Evolutionary conservation across 35 echinoderm and acorn worm species (phyloP), one percentile per base, ranked within the genome.

Genomic region (Apostichopus parvimensis): DNA sequence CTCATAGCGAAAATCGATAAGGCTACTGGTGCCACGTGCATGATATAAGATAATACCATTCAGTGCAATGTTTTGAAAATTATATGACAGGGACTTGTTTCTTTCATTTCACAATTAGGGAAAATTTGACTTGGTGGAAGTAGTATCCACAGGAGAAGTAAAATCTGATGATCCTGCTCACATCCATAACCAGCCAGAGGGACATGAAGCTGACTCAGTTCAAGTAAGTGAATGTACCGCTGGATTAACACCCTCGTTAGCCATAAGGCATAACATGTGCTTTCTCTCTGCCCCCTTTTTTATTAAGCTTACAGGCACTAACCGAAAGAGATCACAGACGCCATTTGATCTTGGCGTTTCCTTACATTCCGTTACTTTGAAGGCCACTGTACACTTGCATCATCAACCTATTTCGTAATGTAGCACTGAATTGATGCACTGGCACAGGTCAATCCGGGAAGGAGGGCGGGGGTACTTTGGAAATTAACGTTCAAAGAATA

Each of bases 81-180:
- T 23, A 56, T 13, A 11, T 45, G 7, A 45, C 34, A 45, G 34
- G 25, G 11, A 22, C 55, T 85, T 85, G 11, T n/a, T 9, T 11
- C 53, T 85, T 53, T 85, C 20, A 6, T 21, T 85, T 56, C 21
- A 13, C 34, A 45, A 56, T 54, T 54, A 85, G 82, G 12, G 82
- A 53, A 9, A 85, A n/a, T 85, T 54, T 54, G 82, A 53, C 13
- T 85, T 85, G 0, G 82, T 85, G 45, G 82, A 85, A 12, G 82
- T 85, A 13, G 82, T 85, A 18, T 56, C 82, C 11, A 12, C 34
- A 20, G 54, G 9, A 6, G 13, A 56, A 59, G 55, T 85, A 13
- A 28, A 56, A 53, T 85, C 55, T 9, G 53, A 85, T 21, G 82
- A 85, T 54, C 15, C 18, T 8, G 7, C 34, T 11, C 45, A 21